These are phyloP conservation scores for Furnarius figulus DNA, from an alignment of 2,113 vertebrate genomes.

Conservation along the genomic window DNA sequence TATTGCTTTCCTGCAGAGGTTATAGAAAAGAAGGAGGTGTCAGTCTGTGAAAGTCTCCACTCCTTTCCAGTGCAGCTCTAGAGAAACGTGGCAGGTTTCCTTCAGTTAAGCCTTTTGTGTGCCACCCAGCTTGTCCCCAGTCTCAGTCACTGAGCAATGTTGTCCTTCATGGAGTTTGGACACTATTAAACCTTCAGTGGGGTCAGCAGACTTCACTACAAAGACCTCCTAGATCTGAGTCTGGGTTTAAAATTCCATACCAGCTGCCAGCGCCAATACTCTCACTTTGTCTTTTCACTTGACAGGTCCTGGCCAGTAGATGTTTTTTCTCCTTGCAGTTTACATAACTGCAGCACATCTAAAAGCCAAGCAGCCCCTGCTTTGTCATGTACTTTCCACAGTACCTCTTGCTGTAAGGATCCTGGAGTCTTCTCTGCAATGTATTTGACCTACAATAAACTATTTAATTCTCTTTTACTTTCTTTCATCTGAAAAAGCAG, in stretches of 20 bases:
- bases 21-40: background rate
- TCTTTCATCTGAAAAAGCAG: background rate
- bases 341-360: background rate
- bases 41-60: background rate
- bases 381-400: background rate
- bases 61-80: background rate
- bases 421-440: background rate
- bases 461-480: background rate
- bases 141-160: background rate
- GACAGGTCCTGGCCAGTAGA: background rate
- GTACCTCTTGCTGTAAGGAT: background rate
- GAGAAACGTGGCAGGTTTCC: background rate
- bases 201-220: background rate
- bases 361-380: background rate
- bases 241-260: background rate
- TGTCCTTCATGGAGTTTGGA: background rate
- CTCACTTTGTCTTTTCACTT: background rate
- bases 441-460: background rate
- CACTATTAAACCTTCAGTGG: background rate
- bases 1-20: background rate
- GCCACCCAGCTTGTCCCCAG: background rate
- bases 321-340: background rate
- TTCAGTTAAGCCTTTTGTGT: background rate
- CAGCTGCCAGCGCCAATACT: background rate
- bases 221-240: background rate